Evolutionary conservation across 2,888 invertebrate species (phyloP).

Genomic region (Acholoe squamosa): DNA sequence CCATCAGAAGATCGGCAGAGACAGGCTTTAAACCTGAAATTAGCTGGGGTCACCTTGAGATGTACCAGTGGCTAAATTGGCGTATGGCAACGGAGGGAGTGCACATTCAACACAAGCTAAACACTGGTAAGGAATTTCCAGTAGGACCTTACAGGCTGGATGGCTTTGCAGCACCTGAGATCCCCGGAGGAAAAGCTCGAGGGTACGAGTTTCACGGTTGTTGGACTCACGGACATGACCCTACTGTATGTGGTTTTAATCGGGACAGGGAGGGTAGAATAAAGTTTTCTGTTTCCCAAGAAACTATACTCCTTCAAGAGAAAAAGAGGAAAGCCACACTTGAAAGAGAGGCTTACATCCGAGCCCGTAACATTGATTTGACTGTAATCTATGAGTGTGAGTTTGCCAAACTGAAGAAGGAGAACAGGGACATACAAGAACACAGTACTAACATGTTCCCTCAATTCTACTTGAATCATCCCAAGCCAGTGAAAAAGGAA

Average conservation of each 20-base stretch:
- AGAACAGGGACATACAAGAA: neutral
- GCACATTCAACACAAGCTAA: conserved; percentile 31
- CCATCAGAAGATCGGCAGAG: neutral
- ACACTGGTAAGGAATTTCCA: neutral
- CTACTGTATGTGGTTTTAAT: neutral
- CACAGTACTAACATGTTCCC: neutral
- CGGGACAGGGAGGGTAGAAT: neutral
- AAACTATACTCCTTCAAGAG: neutral
- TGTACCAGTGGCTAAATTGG: neutral
- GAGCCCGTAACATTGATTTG: neutral
- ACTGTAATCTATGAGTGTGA: conserved; percentile 17
- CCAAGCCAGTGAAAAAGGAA: neutral
- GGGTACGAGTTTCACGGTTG: neutral
- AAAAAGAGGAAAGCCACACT: neutral
- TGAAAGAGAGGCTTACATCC: neutral
- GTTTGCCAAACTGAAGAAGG: conserved; percentile 5
- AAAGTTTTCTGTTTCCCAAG: neutral
- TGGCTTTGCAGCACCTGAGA: neutral
- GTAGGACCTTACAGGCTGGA: neutral
- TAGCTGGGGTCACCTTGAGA: neutral
- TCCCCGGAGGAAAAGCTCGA: neutral
- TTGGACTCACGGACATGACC: conserved; percentile 1
- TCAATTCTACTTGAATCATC: neutral
- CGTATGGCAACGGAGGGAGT: neutral
- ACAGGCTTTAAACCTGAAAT: neutral